Percentiles rank a stretch among this genome's conserved stretches.
phyloP scores from a whole-genome alignment of 2,113 vertebrate genomes.

The Gnathonemus echidnorhynchus region DNA sequence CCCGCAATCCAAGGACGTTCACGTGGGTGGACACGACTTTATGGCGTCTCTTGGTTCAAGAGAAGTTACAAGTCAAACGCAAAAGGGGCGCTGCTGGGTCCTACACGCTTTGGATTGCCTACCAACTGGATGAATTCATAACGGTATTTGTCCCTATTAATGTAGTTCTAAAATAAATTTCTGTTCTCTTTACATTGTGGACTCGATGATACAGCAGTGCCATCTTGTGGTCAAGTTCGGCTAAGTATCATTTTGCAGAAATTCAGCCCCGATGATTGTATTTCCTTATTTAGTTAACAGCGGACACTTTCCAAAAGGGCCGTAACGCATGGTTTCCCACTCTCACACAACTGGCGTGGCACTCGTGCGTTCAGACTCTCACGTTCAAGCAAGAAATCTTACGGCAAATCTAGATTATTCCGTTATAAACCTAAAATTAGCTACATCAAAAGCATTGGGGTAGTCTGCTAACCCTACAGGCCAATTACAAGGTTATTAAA shows the following conservation, averaged over 20 bases:
- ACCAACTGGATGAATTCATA: neutral
- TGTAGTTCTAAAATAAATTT: neutral
- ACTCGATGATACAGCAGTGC: neutral
- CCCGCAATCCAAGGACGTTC: neutral
- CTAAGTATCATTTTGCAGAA: neutral
- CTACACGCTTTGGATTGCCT: neutral
- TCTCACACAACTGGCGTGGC: no score
- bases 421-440: no score
- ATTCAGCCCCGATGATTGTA: neutral
- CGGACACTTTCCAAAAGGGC: neutral
- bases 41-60: neutral
- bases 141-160: neutral
- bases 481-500: no score
- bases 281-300: neutral
- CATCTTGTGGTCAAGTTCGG: neutral
- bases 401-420: no score
- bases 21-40: neutral
- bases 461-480: no score
- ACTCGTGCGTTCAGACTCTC: no score
- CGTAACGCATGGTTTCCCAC: no score
- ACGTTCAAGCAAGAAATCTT: no score
- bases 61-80: neutral
- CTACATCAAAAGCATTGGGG: no score
- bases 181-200: neutral
- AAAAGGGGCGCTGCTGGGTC: neutral